These are phyloP conservation scores for Danionella dracula DNA, from an alignment of 2,797 vertebrate genomes.

Conservation along the genomic window DNA sequence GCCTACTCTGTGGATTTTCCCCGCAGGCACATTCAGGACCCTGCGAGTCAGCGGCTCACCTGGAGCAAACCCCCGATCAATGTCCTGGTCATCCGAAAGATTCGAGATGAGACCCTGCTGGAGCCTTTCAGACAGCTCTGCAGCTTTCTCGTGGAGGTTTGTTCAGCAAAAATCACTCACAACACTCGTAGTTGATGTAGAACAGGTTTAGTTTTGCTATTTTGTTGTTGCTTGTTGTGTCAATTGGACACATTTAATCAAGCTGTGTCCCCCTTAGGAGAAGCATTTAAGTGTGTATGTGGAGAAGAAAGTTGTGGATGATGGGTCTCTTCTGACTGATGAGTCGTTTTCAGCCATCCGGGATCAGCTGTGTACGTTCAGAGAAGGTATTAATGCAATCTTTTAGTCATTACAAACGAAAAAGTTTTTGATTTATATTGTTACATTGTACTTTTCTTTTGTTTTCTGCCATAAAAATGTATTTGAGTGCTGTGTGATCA, in stretches of 20 bases:
- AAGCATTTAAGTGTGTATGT: conserved; percentile 79
- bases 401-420: no score
- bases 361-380: conserved; percentile 76
- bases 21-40: conserved; percentile 79
- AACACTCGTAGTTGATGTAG: not conserved
- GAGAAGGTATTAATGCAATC: conserved; percentile 60
- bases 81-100: conserved; percentile 75
- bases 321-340: conserved; percentile 66
- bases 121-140: conserved; percentile 79
- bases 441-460: no score
- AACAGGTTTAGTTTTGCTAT: not conserved
- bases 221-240: not conserved
- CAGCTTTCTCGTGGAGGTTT: conserved; percentile 73
- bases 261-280: conserved; percentile 56
- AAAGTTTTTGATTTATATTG: no score
- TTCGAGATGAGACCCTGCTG: conserved; percentile 70
- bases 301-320: conserved; percentile 74
- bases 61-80: conserved; percentile 77
- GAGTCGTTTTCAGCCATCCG: conserved; percentile 67
- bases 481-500: no score
- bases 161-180: not conserved
- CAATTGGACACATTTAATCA: not conserved
- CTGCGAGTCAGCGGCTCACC: conserved; percentile 75
- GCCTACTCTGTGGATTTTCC: conserved; percentile 5
- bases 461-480: no score